These are phyloP conservation scores for Myotis davidii DNA, from an alignment of 2,113 vertebrate genomes.

Conservation along the genomic window DNA sequence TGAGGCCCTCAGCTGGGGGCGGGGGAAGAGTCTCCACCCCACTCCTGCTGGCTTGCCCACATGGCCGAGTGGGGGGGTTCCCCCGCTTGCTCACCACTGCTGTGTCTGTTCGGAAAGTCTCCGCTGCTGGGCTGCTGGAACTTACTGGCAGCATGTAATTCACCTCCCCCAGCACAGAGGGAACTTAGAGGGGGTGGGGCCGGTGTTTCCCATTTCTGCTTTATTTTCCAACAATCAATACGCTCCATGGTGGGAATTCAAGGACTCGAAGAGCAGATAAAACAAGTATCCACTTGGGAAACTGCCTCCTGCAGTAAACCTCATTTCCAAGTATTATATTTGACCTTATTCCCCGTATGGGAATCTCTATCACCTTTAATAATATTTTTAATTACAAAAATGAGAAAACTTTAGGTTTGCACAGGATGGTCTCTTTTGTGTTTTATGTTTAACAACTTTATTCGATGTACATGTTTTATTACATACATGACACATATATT, in stretches of 20 bases:
- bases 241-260: background rate
- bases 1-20: accelerated
- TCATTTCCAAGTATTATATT: no score
- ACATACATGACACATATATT: background rate
- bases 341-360: background rate
- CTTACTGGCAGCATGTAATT: background rate
- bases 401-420: background rate
- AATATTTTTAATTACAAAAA: background rate
- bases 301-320: no score
- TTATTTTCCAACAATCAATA: background rate
- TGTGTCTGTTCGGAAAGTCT: background rate
- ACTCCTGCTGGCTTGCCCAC: accelerated
- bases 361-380: background rate
- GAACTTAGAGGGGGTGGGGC: background rate
- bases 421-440: background rate
- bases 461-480: background rate
- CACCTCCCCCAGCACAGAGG: background rate
- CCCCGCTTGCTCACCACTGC: accelerated
- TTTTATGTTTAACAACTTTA: background rate
- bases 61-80: background rate
- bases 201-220: background rate
- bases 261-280: background rate
- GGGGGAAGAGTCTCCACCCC: background rate
- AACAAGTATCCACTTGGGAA: background rate
- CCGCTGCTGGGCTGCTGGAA: background rate